Percentiles rank a stretch among this genome's conserved stretches.
These are phyloP conservation scores for Halictus ligatus DNA, from an alignment of 2,888 invertebrate genomes.

Conservation along the genomic window DNA sequence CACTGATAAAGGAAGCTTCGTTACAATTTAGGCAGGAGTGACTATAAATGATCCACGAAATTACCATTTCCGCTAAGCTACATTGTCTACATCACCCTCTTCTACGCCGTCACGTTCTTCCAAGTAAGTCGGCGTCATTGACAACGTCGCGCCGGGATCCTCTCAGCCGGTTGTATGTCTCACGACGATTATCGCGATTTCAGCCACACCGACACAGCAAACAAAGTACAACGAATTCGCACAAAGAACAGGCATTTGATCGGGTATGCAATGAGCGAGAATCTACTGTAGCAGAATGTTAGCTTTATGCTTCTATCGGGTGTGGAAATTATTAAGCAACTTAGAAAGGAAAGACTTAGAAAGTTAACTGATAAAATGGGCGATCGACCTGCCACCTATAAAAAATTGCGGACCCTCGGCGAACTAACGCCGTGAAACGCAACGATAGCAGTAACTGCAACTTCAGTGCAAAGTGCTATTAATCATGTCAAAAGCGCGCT, in stretches of 20 bases:
- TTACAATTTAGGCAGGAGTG: too few species aligned
- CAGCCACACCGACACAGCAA: too few species aligned
- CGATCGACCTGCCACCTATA: not conserved
- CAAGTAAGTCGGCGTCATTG: constrained; percentile 79
- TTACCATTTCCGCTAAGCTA: too few species aligned
- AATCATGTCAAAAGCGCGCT: not conserved
- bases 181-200: constrained; percentile 4
- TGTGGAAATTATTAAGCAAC: not conserved
- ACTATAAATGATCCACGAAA: too few species aligned
- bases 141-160: not conserved
- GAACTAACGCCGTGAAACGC: not conserved
- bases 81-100: constrained; percentile 86
- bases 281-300: too few species aligned
- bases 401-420: not conserved
- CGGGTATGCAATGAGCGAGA: too few species aligned
- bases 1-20: too few species aligned
- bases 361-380: not conserved
- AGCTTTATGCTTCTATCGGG: too few species aligned
- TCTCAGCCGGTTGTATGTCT: not conserved
- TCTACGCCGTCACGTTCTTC: constrained; percentile 87
- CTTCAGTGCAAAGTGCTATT: not conserved
- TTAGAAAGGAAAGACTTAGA: not conserved
- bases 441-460: not conserved
- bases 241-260: too few species aligned
- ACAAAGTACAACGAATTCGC: too few species aligned